Percentiles rank a stretch among this genome's conserved stretches.
phyloP scores from a whole-genome alignment of 1,140 invertebrate genomes.

The Radopholus similis region DNA sequence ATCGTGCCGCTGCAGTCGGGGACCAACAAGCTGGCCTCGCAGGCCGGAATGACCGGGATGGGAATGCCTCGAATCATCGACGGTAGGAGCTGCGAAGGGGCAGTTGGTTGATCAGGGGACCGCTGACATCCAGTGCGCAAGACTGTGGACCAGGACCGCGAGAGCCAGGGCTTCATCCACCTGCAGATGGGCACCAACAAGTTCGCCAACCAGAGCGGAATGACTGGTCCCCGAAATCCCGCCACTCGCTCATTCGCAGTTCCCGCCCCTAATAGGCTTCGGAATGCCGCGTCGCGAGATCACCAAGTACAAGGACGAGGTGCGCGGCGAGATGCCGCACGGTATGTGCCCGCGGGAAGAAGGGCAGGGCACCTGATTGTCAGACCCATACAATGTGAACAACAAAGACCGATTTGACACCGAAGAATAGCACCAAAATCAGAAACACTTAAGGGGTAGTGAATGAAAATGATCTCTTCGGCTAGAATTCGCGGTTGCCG shows the following conservation, averaged over 20 bases:
- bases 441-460: too few relatives aligned
- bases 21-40: constrained; percentile 56
- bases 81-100: constrained; percentile 28
- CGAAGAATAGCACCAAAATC: too few relatives aligned
- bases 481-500: too few relatives aligned
- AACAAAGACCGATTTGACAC: too few relatives aligned
- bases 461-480: too few relatives aligned
- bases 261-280: constrained; percentile 27
- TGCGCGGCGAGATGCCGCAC: constrained; percentile 60
- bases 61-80: constrained; percentile 60
- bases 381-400: too few relatives aligned
- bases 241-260: background rate
- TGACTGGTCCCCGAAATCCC: constrained; percentile 40
- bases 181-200: constrained; percentile 58
- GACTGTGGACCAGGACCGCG: constrained; percentile 56
- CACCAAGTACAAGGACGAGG: constrained; percentile 59
- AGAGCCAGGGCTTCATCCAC: constrained; percentile 60
- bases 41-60: constrained; percentile 59
- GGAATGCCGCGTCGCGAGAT: constrained; percentile 60
- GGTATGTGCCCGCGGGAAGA: too few relatives aligned
- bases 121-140: constrained; percentile 49
- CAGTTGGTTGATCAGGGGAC: background rate
- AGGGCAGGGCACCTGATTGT: too few relatives aligned
- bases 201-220: constrained; percentile 58
- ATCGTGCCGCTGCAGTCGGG: constrained; percentile 60